Conservation (phyloP, 2,797 vertebrate species). For the Cossypha caffra region DNA sequence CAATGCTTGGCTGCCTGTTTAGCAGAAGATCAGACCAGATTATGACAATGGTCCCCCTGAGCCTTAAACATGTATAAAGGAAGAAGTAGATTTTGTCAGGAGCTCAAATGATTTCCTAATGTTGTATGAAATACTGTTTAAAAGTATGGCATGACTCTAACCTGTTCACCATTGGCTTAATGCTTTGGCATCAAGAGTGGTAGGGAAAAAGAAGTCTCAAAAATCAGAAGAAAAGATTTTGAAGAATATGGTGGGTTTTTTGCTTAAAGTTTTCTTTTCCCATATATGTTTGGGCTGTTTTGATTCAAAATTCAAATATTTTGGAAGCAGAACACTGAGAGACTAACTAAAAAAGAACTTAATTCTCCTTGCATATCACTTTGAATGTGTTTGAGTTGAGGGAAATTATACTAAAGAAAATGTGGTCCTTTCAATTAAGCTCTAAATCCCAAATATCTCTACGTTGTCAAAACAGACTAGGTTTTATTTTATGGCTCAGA, state of each 20-base stretch:
- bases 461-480: not conserved
- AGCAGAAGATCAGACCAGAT: not conserved
- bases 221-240: not conserved
- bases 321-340: not conserved
- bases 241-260: not conserved
- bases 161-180: not conserved
- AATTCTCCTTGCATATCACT: not conserved
- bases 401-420: not conserved
- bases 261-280: not conserved
- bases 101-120: conserved; percentile 4
- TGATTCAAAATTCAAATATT: not conserved
- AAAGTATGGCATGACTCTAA: not conserved
- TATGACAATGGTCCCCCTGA: not conserved
- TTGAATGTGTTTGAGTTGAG: not conserved
- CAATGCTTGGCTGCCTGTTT: not conserved
- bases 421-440: not conserved
- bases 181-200: not conserved
- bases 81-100: not conserved
- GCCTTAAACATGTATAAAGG: conserved; percentile 7
- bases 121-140: not conserved
- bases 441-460: not conserved
- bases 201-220: not conserved
- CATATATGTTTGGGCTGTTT: not conserved
- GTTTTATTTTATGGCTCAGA: not conserved
- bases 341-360: not conserved